phyloP scores from a whole-genome alignment of 1,140 invertebrate genomes.

The Aphidius gifuensis region DNA sequence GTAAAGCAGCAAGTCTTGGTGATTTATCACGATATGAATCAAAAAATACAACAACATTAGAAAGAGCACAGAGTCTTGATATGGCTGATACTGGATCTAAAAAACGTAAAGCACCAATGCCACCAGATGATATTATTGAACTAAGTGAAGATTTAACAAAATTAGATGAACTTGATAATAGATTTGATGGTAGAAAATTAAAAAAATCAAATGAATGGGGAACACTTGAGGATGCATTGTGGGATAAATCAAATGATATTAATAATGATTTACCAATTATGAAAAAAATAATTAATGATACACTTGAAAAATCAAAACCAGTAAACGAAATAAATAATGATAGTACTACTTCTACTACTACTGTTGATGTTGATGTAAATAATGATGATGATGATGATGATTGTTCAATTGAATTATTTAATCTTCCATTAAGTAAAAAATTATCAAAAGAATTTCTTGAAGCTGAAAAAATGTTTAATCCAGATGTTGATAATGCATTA shows the following conservation, averaged over 20 bases:
- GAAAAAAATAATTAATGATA: constrained; percentile 34
- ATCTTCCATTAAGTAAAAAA: constrained; percentile 43
- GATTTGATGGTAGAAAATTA: constrained; percentile 63
- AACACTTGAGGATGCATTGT: constrained; percentile 71
- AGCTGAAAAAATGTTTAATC: constrained; percentile 42
- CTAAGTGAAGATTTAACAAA: constrained; percentile 60
- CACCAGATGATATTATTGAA: constrained; percentile 60
- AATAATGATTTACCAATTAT: constrained; percentile 23
- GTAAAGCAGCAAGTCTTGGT: constrained; percentile 77
- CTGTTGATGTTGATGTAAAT: background rate
- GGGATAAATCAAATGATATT: constrained; percentile 38
- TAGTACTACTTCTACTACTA: background rate
- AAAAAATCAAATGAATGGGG: constrained; percentile 75
- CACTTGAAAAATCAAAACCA: constrained; percentile 41
- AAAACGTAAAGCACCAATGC: constrained; percentile 63
- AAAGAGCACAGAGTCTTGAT: constrained; percentile 78
- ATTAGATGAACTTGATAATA: constrained; percentile 62
- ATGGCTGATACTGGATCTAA: constrained; percentile 70
- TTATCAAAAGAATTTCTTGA: constrained; percentile 42
- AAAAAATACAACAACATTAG: constrained; percentile 63
- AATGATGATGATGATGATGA: constrained; percentile 31
- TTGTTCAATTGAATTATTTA: constrained; percentile 40
- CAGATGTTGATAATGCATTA: constrained; percentile 41
- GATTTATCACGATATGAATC: constrained; percentile 74
- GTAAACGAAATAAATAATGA: constrained; percentile 42